A percentile compares a stretch with the other conserved stretches of the same genome.
Evolutionary conservation across 2,888 invertebrate genomes (phyloP).

Genomic region (Tipula lateralis): DNA sequence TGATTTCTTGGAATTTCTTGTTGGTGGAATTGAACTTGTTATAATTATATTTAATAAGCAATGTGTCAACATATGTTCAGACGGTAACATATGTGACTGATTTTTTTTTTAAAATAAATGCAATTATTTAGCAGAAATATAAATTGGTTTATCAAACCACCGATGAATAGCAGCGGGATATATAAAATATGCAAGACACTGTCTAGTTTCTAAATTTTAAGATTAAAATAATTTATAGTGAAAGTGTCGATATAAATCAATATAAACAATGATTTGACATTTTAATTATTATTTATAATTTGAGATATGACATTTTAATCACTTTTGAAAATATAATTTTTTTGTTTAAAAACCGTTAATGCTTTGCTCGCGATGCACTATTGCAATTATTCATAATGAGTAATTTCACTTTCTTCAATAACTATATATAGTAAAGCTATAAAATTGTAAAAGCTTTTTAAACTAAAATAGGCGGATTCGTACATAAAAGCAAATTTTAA

Average conservation of each 20-base stretch:
- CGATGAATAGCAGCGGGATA: background rate
- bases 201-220: background rate
- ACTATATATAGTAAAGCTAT: background rate
- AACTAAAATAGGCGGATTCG: too few relatives aligned
- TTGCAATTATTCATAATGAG: background rate
- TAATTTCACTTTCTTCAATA: background rate
- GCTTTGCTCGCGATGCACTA: background rate
- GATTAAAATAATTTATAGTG: background rate
- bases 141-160: background rate
- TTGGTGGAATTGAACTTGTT: background rate
- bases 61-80: background rate
- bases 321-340: too few relatives aligned
- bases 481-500: too few relatives aligned
- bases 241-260: background rate
- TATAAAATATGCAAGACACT: background rate
- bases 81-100: background rate
- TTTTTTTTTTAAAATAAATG: background rate
- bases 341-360: background rate
- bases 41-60: background rate
- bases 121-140: background rate
- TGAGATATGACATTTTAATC: background rate
- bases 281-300: conserved; percentile 1
- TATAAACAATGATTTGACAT: background rate
- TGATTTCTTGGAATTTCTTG: background rate
- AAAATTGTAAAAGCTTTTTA: background rate